Evolutionary conservation across 2,888 invertebrate genomes (phyloP), one percentile per base, ranked within the genome.

Genomic region (Neoitamus cyanurus): DNA sequence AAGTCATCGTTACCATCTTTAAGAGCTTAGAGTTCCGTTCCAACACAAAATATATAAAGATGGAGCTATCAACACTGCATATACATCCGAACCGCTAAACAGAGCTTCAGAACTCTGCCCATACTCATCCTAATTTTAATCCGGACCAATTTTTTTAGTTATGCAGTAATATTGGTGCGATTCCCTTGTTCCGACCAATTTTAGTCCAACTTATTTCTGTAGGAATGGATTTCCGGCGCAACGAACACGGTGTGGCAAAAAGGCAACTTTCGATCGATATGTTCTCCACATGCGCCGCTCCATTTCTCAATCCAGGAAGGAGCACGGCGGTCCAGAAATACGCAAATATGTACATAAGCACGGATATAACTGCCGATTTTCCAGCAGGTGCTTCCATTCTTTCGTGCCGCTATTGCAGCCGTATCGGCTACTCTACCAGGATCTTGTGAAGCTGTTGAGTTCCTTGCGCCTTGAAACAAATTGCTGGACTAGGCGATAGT

Each of bases 1-100:
- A 90, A 88, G 90, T 91, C 91, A 91, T 91, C 87, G 91, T 91
- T 90, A 91, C 91, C 91, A 89, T 90, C 89, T 88, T 88, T 85
- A 82, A 69, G 30, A 15, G 15, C 30, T 48, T 78, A 30, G 20
- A 78, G 30, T 78, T 48, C 46, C 48, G 46, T 58, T 48, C 46
- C 20, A 13, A 73, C 36, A 34, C n/a, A 15, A 15, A 73, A 73
- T 36, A 73, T 36, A 73, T 36, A 20, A 73, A 30, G 31, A 58
- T 15, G 11, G 31, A 70, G n/a, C 31, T 70, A 70, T 31, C 31
- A 70, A 31, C 70, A 70, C 70, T 31, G 70, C 30, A 70, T 70
- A n/a, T 15, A 30, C 11, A 31, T n/a, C 70, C 31, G 30, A 70
- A 31, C 11, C 30, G 15, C 25, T 70, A 13, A 70, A 3, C 20